Percentiles rank a stretch among this genome's conserved stretches.
phyloP scores from a whole-genome alignment of 1,140 invertebrate species.

The Teleopsis dalmanni region DNA sequence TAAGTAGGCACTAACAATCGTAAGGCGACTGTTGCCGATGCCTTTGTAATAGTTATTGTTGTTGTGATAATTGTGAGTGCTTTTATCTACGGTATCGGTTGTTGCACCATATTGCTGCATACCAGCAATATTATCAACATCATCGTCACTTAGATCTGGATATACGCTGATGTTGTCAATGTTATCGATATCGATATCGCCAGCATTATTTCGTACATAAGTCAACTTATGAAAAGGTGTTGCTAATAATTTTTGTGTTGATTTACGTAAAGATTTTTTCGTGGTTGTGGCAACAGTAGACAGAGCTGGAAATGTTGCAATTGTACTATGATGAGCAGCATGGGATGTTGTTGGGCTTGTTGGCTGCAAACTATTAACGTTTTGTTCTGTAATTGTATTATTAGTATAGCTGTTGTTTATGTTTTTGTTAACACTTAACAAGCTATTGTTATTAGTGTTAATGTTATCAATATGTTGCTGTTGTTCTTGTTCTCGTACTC shows the following conservation, averaged over 20 bases:
- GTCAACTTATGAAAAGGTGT: conserved; percentile 35
- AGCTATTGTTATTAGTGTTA: not conserved
- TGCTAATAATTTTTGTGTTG: conserved; percentile 29
- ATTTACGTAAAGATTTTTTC: conserved; percentile 26
- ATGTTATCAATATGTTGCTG: conserved; percentile 5
- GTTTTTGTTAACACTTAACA: no score
- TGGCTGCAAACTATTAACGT: not conserved
- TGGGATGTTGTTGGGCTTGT: conserved; percentile 6
- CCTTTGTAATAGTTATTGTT: conserved; percentile 11
- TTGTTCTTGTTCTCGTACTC: not conserved
- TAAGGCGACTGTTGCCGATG: conserved; percentile 29
- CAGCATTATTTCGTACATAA: conserved; percentile 35
- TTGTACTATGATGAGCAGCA: conserved; percentile 2
- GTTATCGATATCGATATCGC: conserved; percentile 38
- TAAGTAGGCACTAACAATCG: conserved; percentile 29
- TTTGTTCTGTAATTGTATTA: not conserved
- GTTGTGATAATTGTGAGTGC: not conserved
- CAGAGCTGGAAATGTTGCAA: conserved; percentile 16
- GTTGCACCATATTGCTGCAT: not conserved
- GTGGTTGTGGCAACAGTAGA: conserved; percentile 17
- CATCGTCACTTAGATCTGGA: conserved; percentile 28
- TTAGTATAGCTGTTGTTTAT: no score
- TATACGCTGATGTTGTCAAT: conserved; percentile 40
- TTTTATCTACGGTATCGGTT: not conserved
- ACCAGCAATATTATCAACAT: not conserved